phyloP scores from a whole-genome alignment of 1,140 invertebrate species.

The Liolophura sinensis region DNA sequence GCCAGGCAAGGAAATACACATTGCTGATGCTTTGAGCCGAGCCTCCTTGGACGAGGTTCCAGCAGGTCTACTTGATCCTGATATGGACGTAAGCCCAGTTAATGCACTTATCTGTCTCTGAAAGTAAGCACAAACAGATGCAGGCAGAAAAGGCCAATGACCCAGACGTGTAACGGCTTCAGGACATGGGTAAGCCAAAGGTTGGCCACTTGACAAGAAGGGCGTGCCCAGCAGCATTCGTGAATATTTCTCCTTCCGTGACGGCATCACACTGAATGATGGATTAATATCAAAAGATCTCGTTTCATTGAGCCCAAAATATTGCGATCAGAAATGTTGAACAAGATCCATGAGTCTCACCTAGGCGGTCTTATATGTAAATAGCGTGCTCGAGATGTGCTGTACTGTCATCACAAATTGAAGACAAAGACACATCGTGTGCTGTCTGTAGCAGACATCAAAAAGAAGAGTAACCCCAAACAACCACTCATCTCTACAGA shows the following conservation, averaged over 20 bases:
- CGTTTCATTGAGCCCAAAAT: slow-evolving; percentile 6
- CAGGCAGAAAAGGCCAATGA: no score
- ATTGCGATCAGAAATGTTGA: slow-evolving; percentile 13
- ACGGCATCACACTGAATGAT: slow-evolving; percentile 5
- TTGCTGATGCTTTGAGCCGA: slow-evolving; percentile 52
- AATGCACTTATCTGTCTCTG: no score
- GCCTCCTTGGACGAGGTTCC: no score
- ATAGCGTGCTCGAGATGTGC: background rate
- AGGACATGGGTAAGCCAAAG: no score
- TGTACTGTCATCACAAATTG: slow-evolving; percentile 5
- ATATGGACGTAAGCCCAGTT: no score
- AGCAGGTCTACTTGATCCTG: no score
- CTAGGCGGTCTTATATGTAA: background rate
- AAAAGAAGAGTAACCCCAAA: no score
- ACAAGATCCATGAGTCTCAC: slow-evolving; percentile 12
- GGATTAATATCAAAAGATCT: slow-evolving; percentile 1
- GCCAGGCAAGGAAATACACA: slow-evolving; percentile 54
- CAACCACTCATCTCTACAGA: no score
- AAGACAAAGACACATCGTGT: background rate
- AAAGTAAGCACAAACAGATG: no score
- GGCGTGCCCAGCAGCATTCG: slow-evolving; percentile 1
- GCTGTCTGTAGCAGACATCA: no score
- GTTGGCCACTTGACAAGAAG: no score
- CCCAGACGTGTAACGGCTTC: no score
- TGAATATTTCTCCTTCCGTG: slow-evolving; percentile 8